phyloP scores from a whole-genome alignment of 1,140 invertebrate species.

The Oryctes rhinoceros region DNA sequence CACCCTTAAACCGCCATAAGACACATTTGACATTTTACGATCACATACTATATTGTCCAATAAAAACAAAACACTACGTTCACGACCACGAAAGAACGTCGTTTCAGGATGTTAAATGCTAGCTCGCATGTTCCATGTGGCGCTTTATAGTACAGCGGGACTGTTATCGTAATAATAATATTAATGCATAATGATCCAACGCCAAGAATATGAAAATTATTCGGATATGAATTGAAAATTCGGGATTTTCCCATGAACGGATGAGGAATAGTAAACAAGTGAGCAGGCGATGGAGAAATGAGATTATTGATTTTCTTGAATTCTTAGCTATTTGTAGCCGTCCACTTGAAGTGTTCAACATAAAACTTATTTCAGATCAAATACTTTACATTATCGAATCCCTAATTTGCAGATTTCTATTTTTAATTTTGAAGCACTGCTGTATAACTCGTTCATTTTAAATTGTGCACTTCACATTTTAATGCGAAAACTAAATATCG shows the following conservation, averaged over 20 bases:
- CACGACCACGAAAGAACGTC: slow-evolving; percentile 25
- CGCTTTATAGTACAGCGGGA: not conserved
- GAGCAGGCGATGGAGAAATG: too few relatives aligned
- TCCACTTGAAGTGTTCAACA: too few relatives aligned
- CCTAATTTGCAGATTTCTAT: too few relatives aligned
- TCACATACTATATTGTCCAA: slow-evolving; percentile 27
- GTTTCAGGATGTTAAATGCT: slow-evolving; percentile 18
- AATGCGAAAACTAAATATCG: too few relatives aligned
- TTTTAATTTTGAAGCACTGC: too few relatives aligned
- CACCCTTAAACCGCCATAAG: slow-evolving; percentile 12
- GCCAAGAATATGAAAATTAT: slow-evolving; percentile 6
- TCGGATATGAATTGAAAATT: not conserved
- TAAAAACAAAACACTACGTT: slow-evolving; percentile 33
- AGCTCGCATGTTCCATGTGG: slow-evolving; percentile 5
- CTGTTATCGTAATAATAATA: slow-evolving; percentile 28
- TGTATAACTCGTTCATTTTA: too few relatives aligned
- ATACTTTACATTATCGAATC: too few relatives aligned
- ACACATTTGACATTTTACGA: slow-evolving; percentile 36
- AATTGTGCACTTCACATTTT: too few relatives aligned
- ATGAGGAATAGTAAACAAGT: not conserved
- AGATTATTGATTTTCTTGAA: too few relatives aligned
- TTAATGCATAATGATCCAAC: not conserved
- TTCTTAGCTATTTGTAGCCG: too few relatives aligned
- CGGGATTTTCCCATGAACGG: slow-evolving; percentile 7
- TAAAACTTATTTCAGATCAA: too few relatives aligned